Base-by-base conservation (phyloP, 2,888 invertebrate species). In the Orthonevra nobilis region DNA sequence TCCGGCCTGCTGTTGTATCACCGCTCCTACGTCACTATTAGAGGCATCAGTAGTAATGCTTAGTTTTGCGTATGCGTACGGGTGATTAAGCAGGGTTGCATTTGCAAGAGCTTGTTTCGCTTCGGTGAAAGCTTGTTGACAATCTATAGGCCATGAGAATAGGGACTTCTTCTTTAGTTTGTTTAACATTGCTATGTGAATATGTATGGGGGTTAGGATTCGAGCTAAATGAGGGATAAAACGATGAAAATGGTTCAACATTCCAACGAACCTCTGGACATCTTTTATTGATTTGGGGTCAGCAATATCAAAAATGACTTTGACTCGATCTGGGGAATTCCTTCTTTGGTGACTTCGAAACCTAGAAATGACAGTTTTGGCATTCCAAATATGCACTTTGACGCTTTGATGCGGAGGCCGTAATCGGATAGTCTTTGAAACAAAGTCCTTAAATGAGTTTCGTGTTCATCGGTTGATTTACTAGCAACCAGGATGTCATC, bases 401-500 rank as follows among this genome's bases (percentile, higher is more conserved):
- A 40, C 1, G 68, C 12, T 40, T 84, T 84, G 2, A 84, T 74
- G 9, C 38, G 56, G 2, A 83, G 23, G 2, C 72, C 81, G 60
- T 70, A 75, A 12, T 79, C 42, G 1, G 42, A 17, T 7, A 84
- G 32, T n/a, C 81, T 48, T 38, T 81, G 19, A 15, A 83, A 82
- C 12, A 83, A 15, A 5, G 34, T 28, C 5, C 42, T 32, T 15
- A 83, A 12, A 50, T 83, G 81, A 14, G 48, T 15, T 10, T 38
- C 15, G 44, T 83, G 82, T 60, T 85, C 79, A 30, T 82, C 72
- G 10, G 19, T 28, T 5, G 42, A 34, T 17, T 68, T 40, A 9
- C 81, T 81, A 3, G 83, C 82, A 2, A 83, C 48, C 2, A 83
- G 32, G 9, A 84, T 64, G 64, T 84, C 83, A 46, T 83, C 83